Percentiles rank a stretch among this genome's conserved stretches.
phyloP scores from a whole-genome alignment of 2,888 invertebrate species.

The Andrena dorsata region DNA sequence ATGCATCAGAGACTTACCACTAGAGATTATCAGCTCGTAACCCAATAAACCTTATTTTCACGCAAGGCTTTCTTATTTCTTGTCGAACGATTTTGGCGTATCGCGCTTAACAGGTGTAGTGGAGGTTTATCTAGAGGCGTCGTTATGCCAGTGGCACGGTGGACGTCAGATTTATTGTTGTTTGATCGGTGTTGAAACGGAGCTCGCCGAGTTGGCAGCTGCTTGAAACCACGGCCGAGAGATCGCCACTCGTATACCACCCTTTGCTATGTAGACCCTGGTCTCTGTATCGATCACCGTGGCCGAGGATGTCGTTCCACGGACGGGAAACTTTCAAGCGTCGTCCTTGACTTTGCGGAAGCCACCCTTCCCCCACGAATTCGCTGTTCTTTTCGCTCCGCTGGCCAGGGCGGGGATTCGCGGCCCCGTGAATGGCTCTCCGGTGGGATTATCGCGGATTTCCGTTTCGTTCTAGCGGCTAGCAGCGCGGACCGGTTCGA shows the following conservation, averaged over 20 bases:
- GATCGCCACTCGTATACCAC: conserved; percentile 12
- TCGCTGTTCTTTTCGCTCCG: conserved; percentile 11
- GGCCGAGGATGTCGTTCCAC: neutral
- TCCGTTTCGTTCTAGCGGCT: conserved; percentile 12
- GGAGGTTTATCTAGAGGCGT: neutral
- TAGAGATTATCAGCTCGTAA: too few relatives aligned
- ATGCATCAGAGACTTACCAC: too few relatives aligned
- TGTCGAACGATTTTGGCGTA: conserved; percentile 10
- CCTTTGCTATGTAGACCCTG: neutral
- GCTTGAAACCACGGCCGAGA: neutral
- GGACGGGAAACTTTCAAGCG: conserved; percentile 13
- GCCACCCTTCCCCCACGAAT: conserved; percentile 4
- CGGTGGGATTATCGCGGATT: conserved; percentile 25
- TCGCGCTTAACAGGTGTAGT: conserved; percentile 14
- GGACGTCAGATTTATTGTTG: conserved; percentile 55
- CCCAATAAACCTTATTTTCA: neutral
- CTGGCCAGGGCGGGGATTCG: neutral
- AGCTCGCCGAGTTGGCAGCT: conserved; percentile 14
- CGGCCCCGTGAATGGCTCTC: conserved; percentile 2
- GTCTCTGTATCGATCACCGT: conserved; percentile 32
- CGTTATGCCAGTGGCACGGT: neutral
- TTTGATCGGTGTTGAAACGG: conserved; percentile 50
- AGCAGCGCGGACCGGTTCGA: neutral
- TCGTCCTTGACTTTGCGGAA: conserved; percentile 43
- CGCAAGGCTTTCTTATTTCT: neutral